Base-by-base conservation (phyloP, 2,888 invertebrate species). In the Timema cristinae region DNA sequence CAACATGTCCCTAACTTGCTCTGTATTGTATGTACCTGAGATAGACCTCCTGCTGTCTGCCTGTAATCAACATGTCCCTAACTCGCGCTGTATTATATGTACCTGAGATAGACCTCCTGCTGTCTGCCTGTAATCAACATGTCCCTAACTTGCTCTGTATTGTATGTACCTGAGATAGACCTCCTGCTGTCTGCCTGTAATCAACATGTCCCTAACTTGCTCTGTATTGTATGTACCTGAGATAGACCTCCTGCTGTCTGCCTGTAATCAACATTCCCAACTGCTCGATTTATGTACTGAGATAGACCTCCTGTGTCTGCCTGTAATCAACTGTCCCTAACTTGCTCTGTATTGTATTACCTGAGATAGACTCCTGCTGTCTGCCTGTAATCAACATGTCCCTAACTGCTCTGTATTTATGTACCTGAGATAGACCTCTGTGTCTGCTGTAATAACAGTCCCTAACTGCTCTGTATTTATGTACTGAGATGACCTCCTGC, bases 311-410 rank as follows among this genome's bases (percentile, higher is more conserved):
- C 78, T 88, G 87, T 90, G 90, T 0, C 90, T 85, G 77, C 84
- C 86, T 74, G 87, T 84, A 0, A 86, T 83, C 5, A 90, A 80
- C 74, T 80, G 68, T 87, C 85, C 77, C 86, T 16, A 13, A 16
- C 32, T 13, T 75, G 84, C 68, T 86, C 81, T n/a, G n/a, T n/a
- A n/a, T n/a, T n/a, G n/a, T n/a, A n/a, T n/a, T 77, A 83, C 85
- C 89, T 86, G 1, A 87, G 82, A 74, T 85, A 86, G 69, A 89
- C 77, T 90, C 90, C 78, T 88, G 87, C 77, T 90, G 90, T 0
- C 90, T 85, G 77, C 84, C 86, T 74, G 87, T 84, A 0, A 86
- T 83, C 5, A 90, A 80, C 74, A 86, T 80, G 68, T 87, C 85
- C 77, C 86, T 16, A 13, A 16, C 32, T 13, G 84, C 68, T 86